phyloP scores from a whole-genome alignment of 1,140 invertebrate species.

The Heliconius himera region DNA sequence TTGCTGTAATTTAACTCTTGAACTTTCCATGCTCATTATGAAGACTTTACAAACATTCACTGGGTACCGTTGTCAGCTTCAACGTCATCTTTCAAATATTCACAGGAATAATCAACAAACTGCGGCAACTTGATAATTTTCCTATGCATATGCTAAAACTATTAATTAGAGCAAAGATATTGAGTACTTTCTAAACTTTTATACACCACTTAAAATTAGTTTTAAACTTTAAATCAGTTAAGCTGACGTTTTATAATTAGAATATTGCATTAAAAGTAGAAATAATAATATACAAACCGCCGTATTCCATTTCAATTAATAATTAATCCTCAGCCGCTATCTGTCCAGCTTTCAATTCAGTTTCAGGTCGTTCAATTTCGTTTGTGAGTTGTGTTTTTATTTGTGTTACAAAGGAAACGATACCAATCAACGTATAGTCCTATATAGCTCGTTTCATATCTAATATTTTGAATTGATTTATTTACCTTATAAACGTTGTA shows the following conservation, averaged over 20 bases:
- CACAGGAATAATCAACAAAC: not conserved
- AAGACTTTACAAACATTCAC: slow-evolving; percentile 18
- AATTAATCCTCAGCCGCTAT: slow-evolving; percentile 61
- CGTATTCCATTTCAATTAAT: slow-evolving; percentile 71
- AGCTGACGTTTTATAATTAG: no score
- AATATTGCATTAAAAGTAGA: slow-evolving; percentile 12
- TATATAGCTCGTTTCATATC: slow-evolving; percentile 16
- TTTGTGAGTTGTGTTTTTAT: slow-evolving; percentile 61
- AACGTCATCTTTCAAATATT: not conserved
- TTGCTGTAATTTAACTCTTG: slow-evolving; percentile 43
- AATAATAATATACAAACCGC: slow-evolving; percentile 51
- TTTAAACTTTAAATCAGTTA: no score
- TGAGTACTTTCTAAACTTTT: not conserved
- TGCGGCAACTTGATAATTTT: not conserved
- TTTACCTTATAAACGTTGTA: slow-evolving; percentile 21
- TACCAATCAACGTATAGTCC: slow-evolving; percentile 57
- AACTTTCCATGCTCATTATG: slow-evolving; percentile 31
- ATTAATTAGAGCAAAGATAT: not conserved
- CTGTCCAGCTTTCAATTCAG: slow-evolving; percentile 63
- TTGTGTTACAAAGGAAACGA: slow-evolving; percentile 63
- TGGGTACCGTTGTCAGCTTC: not conserved
- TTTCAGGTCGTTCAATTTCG: slow-evolving; percentile 68
- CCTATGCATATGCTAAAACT: not conserved
- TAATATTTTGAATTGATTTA: slow-evolving; percentile 23
- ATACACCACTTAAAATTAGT: no score